Percentiles rank a stretch among this genome's conserved stretches.
Conservation (phyloP, 2,113 vertebrate species). For the Serilophus lunatus region DNA sequence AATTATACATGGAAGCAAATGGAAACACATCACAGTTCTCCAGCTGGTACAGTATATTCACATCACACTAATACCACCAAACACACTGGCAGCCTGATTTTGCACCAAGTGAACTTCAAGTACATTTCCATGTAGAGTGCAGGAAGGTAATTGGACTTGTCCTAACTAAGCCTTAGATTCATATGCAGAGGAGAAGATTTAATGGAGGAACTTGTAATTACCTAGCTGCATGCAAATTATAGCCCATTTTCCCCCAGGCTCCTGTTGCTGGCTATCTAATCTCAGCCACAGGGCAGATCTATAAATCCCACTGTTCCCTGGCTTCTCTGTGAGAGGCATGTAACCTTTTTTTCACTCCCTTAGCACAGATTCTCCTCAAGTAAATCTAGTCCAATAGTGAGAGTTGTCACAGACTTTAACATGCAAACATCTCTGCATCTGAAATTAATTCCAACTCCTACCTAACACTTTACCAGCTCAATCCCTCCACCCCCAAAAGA, state of each 20-base stretch:
- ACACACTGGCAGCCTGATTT: background rate
- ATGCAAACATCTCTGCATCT: background rate
- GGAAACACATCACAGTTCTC: background rate
- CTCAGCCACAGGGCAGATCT: background rate
- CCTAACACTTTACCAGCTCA: background rate
- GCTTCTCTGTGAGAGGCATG: background rate
- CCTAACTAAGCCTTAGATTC: slow-evolving; percentile 13
- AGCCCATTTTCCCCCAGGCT: background rate
- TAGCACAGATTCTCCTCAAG: background rate
- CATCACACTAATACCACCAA: background rate
- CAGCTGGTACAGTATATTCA: background rate
- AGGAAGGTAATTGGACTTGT: slow-evolving; percentile 10
- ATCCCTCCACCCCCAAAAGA: background rate
- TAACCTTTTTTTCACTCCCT: background rate
- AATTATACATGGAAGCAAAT: slow-evolving; percentile 39
- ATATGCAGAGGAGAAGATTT: slow-evolving; percentile 8
- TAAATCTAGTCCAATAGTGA: background rate
- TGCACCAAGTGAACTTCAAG: background rate
- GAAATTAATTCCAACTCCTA: slow-evolving; percentile 24
- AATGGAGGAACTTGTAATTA: slow-evolving; percentile 43
- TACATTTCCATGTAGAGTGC: background rate
- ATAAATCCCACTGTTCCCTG: slow-evolving; percentile 5
- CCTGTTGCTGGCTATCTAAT: slow-evolving; percentile 26
- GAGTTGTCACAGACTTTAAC: background rate
- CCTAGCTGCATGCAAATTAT: slow-evolving; percentile 44